phyloP scores from a whole-genome alignment of 2,888 invertebrate species.

The Caenorhabditis afra region DNA sequence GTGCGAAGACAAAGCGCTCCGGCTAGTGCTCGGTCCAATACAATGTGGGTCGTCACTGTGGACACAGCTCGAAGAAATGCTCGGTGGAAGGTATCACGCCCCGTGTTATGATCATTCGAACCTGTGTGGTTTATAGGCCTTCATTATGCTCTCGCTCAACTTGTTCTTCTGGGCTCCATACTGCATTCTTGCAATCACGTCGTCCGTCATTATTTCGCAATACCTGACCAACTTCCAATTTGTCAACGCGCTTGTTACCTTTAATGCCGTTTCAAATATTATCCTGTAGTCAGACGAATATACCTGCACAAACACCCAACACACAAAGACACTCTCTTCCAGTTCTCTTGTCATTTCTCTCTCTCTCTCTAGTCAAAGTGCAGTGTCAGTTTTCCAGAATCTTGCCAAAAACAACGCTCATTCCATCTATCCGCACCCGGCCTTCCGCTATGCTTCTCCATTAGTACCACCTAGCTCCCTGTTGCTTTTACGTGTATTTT shows the following conservation, averaged over 20 bases:
- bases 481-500: not conserved
- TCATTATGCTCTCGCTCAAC: conserved; percentile 69
- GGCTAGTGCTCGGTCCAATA: conserved; percentile 51
- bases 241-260: conserved; percentile 66
- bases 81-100: conserved; percentile 52
- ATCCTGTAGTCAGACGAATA: conserved; percentile 44
- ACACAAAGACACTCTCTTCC: not conserved
- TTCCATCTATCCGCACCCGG: conserved; percentile 2
- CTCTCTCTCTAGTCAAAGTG: not conserved
- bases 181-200: conserved; percentile 64
- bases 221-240: conserved; percentile 65
- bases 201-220: conserved; percentile 56
- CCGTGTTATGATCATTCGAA: too few relatives aligned
- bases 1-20: conserved; percentile 47
- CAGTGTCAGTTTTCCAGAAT: conserved; percentile 12
- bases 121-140: conserved; percentile 55
- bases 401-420: conserved; percentile 15
- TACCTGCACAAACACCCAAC: too few relatives aligned
- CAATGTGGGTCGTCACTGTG: conserved; percentile 61
- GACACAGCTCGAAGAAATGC: conserved; percentile 62
- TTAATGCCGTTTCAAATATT: conserved; percentile 71
- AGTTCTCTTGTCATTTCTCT: too few relatives aligned
- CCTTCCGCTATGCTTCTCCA: conserved; percentile 11
- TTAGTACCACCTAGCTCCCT: conserved; percentile 28
- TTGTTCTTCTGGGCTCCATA: conserved; percentile 71